These are phyloP conservation scores for Bubo scandiacus DNA, from an alignment of 2,113 vertebrate genomes.

Conservation along the genomic window DNA sequence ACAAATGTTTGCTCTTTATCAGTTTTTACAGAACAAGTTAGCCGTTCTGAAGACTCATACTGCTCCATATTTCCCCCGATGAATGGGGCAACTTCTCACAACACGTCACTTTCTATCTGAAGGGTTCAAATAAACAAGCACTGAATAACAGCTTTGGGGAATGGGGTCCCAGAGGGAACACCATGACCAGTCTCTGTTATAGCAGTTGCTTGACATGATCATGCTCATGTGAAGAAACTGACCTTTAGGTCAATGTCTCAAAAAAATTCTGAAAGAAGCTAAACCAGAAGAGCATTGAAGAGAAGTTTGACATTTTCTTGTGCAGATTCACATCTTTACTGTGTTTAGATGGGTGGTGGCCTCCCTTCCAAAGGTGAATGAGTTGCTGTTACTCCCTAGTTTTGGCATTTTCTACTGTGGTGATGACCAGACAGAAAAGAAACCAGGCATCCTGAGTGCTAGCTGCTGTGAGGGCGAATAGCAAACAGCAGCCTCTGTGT, in stretches of 20 bases:
- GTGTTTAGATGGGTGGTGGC: neutral
- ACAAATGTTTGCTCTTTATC: neutral
- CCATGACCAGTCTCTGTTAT: neutral
- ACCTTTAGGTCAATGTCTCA: neutral
- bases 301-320: neutral
- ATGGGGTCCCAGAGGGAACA: neutral
- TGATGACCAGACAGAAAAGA: neutral
- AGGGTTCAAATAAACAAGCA: neutral
- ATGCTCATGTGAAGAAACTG: neutral
- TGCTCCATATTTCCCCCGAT: neutral
- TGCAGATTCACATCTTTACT: neutral
- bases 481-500: neutral
- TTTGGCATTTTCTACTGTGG: neutral
- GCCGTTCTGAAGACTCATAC: rapidly evolving
- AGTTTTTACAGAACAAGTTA: neutral
- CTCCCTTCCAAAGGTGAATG: neutral
- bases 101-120: rapidly evolving
- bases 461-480: neutral
- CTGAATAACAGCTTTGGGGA: neutral
- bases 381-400: neutral
- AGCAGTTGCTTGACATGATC: neutral
- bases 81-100: neutral
- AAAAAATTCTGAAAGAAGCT: neutral
- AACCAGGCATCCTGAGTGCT: neutral
- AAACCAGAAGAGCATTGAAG: neutral